Base-by-base conservation (phyloP, 1,140 invertebrate genomes). In the Chironomus tepperi region DNA sequence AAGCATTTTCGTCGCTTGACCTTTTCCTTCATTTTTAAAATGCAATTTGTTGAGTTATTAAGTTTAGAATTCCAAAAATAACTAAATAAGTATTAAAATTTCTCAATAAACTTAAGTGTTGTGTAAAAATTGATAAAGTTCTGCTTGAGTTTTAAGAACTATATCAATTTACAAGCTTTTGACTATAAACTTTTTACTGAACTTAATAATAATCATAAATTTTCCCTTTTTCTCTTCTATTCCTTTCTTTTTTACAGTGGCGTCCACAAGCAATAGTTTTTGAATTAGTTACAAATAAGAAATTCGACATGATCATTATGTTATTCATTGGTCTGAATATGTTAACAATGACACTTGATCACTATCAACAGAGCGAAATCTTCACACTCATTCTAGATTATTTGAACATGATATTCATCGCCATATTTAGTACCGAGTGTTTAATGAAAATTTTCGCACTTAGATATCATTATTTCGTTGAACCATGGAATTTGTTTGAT, bases 271-370 rank as follows among this genome's bases (percentile, higher is more conserved):
- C 91, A 75, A 92, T 98, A 79, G 92, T 98, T 77, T 99, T 98
- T 84, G 95, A 98, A 86, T 91, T 98, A 83, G 94, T 96, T 77
- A 97, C 94, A 75, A 95, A 97, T 86, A 97, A 98, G 85, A 98
- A 98, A 85, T 99, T 99, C 86, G 97, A 99, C 86, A 98, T 99
- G 91, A 90, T 96, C 79, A 99, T 99, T 83, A 98, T 99, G 96
- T 89, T 98, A 84, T 96, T 98, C 85, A 99, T 99, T 81, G 94
- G 95, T 78, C 84, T 98, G 75, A 99, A 99, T 86, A 99, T 98
- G 97, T 87, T 98, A 77, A 96, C 96, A 74, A 99, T 99, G 97
- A 97, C 95, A 74, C 85, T 98, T 85, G 97, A 99, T 85, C 94
- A 97, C 84, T 97, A 98, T 83, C 89, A 94, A 80, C 94, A 96